Base-by-base conservation (phyloP, 2,888 invertebrate genomes). In the Tenthredo amoena region DNA sequence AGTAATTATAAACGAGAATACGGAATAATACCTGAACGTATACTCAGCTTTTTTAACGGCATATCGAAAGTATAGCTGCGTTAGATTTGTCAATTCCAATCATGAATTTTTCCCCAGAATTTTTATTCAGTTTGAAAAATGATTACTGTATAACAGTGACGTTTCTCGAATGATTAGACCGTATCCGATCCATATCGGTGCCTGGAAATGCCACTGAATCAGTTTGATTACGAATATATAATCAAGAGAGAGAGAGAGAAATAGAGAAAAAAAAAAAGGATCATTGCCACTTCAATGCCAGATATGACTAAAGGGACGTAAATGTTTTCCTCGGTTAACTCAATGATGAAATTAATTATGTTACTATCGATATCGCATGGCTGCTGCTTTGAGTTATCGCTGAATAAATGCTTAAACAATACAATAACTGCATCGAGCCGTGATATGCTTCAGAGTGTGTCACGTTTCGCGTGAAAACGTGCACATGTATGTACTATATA, bases 331-430 rank as follows among this genome's bases (percentile, higher is more conserved):
- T 68, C 31, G 31, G 26, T 74, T n/a, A 10, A 31, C 5, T 43
- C 21, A 21, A 72, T n/a, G 34, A 37, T n/a, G 21, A 10, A n/a
- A 72, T 72, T 18, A 72, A 72, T 37, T 72, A 55, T 7, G 34
- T 37, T 72, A 72, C 18, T 43, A 5, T 10, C 4, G 26, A 26
- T 43, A 74, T 74, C 74, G 74, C 74, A 74, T 74, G 74, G 74
- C 74, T 43, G 43, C 26, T 26, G 74, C 74, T 74, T 50, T n/a
- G n/a, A 47, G n/a, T 79, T 74, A 37, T n/a, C 18, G 79, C 79
- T 79, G 43, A 43, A 74, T 74, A 74, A 26, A 40, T 43, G 74
- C 74, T 74, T 74, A 7, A 47, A 26, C 4, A 43, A 74, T 74
- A 43, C 1, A 68, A 68, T 34, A 37, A 26, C 21, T 21, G 43